These are phyloP conservation scores for Sylvietta virens DNA, from an alignment of 2,113 vertebrate genomes.

Conservation along the genomic window DNA sequence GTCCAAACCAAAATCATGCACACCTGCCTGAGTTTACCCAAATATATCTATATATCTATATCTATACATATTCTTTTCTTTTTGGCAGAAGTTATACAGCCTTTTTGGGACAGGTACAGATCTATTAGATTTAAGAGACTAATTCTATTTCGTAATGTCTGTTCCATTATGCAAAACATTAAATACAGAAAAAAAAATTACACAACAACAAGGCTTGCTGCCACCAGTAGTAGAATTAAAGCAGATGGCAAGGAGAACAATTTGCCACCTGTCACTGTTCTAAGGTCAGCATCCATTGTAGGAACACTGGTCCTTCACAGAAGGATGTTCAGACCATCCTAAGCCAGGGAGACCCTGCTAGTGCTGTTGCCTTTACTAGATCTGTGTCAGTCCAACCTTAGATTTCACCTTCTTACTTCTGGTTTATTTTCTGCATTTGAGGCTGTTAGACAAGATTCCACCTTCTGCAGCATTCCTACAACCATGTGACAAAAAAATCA, in stretches of 20 bases:
- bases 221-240: neutral
- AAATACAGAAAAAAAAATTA: neutral
- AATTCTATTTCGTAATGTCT: neutral
- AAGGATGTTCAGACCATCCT: neutral
- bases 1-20: neutral
- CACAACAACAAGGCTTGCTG: neutral
- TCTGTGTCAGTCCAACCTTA: neutral
- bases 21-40: neutral
- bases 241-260: neutral
- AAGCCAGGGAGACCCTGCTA: accelerated
- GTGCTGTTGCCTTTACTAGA: neutral
- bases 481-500: neutral
- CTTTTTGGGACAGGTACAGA: neutral
- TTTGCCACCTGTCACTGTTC: neutral
- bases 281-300: neutral
- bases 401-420: neutral
- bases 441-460: neutral
- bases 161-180: neutral
- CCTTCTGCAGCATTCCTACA: neutral
- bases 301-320: neutral
- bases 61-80: neutral
- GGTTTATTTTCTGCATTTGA: neutral
- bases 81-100: neutral
- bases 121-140: neutral
- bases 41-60: neutral